Evolutionary conservation across 37 sponge, comb jelly and placozoan species (phyloP).

Genomic region (Petrosia ficiformis): DNA sequence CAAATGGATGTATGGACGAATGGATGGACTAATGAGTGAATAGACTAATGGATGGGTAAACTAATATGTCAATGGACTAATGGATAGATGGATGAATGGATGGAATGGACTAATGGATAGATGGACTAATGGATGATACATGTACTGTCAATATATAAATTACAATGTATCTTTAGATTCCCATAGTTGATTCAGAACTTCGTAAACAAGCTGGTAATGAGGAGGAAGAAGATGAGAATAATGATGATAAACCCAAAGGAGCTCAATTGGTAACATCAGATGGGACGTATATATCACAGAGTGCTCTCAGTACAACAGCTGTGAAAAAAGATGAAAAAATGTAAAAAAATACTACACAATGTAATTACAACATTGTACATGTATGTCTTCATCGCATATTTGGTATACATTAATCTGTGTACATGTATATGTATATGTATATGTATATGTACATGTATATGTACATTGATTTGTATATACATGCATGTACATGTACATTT

Average conservation of each 20-base stretch:
- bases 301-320: conserved; percentile 74
- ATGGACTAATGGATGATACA: no score
- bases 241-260: conserved; percentile 11
- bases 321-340: conserved; percentile 55
- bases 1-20: no score
- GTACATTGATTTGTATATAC: no score
- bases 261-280: conserved; percentile 83
- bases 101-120: no score
- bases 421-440: background rate
- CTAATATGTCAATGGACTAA: no score
- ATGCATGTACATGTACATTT: no score
- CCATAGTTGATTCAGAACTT: conserved; percentile 95
- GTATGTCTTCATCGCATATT: background rate
- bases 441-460: no score
- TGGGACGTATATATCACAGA: conserved; percentile 96
- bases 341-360: conserved; percentile 21
- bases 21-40: no score
- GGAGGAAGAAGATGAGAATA: conserved; percentile 40
- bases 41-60: no score
- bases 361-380: background rate
- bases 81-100: no score
- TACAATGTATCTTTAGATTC: conserved; percentile 80
- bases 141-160: no score
- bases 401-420: background rate
- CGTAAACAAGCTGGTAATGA: conserved; percentile 83